These are phyloP conservation scores for Pelecanoides urinatrix DNA, from an alignment of 2,113 vertebrate genomes.

Conservation along the genomic window DNA sequence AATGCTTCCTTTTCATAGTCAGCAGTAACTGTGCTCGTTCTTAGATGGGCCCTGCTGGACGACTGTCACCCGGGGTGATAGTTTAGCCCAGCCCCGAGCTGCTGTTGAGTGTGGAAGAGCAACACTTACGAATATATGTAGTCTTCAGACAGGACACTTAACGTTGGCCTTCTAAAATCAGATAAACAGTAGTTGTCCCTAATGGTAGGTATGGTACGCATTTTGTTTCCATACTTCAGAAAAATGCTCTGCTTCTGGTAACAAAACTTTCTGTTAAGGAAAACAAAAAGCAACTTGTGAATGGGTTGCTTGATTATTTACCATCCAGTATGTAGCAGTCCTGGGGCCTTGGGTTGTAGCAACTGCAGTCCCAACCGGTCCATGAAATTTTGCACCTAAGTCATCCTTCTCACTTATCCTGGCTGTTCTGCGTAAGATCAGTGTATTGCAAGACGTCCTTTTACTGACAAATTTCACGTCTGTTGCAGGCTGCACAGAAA, in stretches of 20 bases:
- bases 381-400: background rate
- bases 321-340: background rate
- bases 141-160: background rate
- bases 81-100: background rate
- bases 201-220: rapidly evolving
- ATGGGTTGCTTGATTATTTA: background rate
- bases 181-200: rapidly evolving
- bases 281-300: background rate
- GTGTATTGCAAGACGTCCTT: background rate
- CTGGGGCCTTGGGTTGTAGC: background rate
- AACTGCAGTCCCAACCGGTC: rapidly evolving
- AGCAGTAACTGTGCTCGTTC: background rate
- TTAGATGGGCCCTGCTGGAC: background rate
- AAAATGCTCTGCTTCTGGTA: background rate
- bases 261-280: background rate
- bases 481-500: background rate
- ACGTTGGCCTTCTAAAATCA: background rate
- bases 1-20: rapidly evolving
- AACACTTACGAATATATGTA: rapidly evolving
- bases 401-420: background rate
- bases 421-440: rapidly evolving
- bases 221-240: background rate
- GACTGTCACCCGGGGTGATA: background rate
- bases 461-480: rapidly evolving
- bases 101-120: background rate